phyloP scores from a whole-genome alignment of 2,797 vertebrate genomes.

The Sebastes elongatus region DNA sequence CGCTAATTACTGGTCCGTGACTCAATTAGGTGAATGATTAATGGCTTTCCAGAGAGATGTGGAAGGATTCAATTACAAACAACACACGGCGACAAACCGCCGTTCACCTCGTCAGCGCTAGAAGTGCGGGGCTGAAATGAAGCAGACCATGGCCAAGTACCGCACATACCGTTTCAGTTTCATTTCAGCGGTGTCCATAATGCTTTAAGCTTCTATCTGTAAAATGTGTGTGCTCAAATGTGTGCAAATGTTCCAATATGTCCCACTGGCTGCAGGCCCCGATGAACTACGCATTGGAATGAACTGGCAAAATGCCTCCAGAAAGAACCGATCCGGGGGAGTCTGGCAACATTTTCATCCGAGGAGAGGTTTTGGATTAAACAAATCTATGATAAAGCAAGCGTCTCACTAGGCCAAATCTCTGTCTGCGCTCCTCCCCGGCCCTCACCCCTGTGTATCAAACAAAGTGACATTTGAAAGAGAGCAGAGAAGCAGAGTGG shows the following conservation, averaged over 20 bases:
- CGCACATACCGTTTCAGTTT: conserved; percentile 12
- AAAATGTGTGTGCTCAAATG: conserved; percentile 19
- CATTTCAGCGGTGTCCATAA: conserved; percentile 40
- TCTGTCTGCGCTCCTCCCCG: conserved; percentile 58
- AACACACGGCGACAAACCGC: conserved; percentile 51
- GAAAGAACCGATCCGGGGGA: conserved; percentile 57
- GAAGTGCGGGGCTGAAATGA: conserved; percentile 35
- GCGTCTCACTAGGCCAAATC: conserved; percentile 62
- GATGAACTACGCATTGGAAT: conserved; percentile 60
- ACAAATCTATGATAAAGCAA: conserved; percentile 76
- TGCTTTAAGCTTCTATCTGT: conserved; percentile 38
- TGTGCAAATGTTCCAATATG: conserved; percentile 42
- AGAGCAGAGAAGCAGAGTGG: conserved; percentile 70
- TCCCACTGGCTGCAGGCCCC: conserved; percentile 40
- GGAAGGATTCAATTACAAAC: conserved; percentile 77
- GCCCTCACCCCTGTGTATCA: conserved; percentile 68
- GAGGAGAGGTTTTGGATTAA: conserved; percentile 75
- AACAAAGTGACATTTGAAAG: conserved; percentile 84
- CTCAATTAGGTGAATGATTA: conserved; percentile 78
- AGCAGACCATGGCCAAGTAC: conserved; percentile 37
- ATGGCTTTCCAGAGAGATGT: conserved; percentile 71
- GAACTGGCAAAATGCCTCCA: conserved; percentile 66
- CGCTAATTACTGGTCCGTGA: conserved; percentile 75
- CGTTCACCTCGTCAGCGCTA: conserved; percentile 45
- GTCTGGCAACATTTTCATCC: conserved; percentile 62